Percentiles rank a stretch among this genome's conserved stretches.
Conservation (phyloP, 2,113 vertebrate genomes). For the Paradisaea rubra region DNA sequence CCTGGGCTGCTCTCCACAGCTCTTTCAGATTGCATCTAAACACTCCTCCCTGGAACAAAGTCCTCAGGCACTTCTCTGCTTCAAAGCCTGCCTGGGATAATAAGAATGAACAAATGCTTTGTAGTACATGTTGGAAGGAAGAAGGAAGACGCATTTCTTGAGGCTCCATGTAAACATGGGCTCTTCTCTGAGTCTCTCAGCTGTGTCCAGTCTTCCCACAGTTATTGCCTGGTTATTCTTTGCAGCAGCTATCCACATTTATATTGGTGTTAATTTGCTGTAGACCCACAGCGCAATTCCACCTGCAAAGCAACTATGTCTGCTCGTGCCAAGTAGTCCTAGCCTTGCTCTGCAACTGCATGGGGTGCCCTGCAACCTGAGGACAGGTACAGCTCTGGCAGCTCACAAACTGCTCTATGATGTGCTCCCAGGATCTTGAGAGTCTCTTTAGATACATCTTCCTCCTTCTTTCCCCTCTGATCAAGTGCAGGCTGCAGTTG, state of each 20-base stretch:
- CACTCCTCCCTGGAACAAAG: slow-evolving; percentile 62
- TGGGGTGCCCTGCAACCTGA: not conserved
- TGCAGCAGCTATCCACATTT: not conserved
- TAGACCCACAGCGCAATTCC: not conserved
- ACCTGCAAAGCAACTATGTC: not conserved
- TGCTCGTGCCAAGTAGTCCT: not conserved
- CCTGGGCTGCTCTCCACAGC: slow-evolving; percentile 7
- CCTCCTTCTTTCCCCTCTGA: not conserved
- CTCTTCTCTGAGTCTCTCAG: not conserved
- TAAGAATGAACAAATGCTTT: slow-evolving; percentile 29
- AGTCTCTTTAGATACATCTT: not conserved
- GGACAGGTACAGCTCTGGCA: not conserved
- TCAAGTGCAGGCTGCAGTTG: not conserved
- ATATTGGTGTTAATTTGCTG: not conserved
- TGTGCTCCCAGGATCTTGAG: not conserved
- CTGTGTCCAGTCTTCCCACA: not conserved
- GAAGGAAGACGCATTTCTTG: not conserved
- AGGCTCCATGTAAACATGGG: not conserved
- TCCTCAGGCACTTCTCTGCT: slow-evolving; percentile 46
- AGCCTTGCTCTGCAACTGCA: not conserved
- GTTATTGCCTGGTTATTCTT: not conserved
- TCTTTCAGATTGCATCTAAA: slow-evolving; percentile 59
- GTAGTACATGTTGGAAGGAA: not conserved
- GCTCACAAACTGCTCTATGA: not conserved
- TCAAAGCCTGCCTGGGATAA: slow-evolving; percentile 40